Evolutionary conservation across 2,888 invertebrate species (phyloP).

Genomic region (Rhingia rostrata): DNA sequence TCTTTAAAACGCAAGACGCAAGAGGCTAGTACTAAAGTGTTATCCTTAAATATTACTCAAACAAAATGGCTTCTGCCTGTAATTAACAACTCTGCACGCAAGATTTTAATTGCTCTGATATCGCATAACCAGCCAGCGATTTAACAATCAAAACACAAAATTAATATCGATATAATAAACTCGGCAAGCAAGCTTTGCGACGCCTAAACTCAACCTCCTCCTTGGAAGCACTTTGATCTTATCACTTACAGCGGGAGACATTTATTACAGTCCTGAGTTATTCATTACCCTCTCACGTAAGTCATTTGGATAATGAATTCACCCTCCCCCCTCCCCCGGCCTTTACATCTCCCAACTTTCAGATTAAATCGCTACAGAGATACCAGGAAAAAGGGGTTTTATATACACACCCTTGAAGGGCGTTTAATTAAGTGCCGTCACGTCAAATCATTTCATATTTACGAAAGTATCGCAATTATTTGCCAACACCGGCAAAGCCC

Average conservation of each 20-base stretch:
- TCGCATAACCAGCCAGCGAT: constrained; percentile 65
- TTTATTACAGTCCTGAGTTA: constrained; percentile 73
- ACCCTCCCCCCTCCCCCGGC: constrained; percentile 12
- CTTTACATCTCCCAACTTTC: background rate
- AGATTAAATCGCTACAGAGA: constrained; percentile 23
- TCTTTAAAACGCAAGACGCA: no score
- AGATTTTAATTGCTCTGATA: constrained; percentile 69
- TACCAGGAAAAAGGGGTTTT: constrained; percentile 51
- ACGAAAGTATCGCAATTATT: constrained; percentile 59
- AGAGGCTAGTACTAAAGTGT: no score
- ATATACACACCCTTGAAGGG: constrained; percentile 43
- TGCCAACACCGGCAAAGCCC: constrained; percentile 8
- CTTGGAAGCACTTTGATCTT: constrained; percentile 65
- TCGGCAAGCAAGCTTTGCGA: constrained; percentile 30
- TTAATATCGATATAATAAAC: constrained; percentile 72
- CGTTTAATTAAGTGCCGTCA: constrained; percentile 71
- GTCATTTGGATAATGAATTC: constrained; percentile 72
- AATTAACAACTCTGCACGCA: constrained; percentile 63
- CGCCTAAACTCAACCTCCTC: constrained; percentile 2
- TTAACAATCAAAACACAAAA: constrained; percentile 70
- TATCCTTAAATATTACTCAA: background rate
- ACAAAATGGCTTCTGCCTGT: constrained; percentile 31
- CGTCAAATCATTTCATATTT: constrained; percentile 73
- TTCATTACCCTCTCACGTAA: constrained; percentile 60
- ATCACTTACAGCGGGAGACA: constrained; percentile 63